Percentiles rank a stretch among this genome's conserved stretches.
Conservation (phyloP, 2,888 invertebrate genomes). For the Polyommatus iphigenia region DNA sequence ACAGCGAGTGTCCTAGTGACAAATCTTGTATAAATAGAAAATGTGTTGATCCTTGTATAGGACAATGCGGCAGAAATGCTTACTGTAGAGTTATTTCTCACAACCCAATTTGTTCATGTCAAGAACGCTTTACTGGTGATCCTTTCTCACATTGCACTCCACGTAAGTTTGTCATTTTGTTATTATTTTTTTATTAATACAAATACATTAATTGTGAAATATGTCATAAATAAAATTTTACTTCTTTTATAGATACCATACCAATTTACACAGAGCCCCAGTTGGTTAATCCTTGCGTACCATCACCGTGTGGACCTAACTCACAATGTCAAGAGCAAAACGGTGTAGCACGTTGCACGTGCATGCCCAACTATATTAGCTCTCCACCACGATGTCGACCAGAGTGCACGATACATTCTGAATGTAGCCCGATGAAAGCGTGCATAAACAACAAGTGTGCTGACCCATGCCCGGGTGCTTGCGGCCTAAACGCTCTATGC, state of each 20-base stretch:
- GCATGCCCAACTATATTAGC: slow-evolving; percentile 85
- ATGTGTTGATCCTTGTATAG: slow-evolving; percentile 89
- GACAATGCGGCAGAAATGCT: slow-evolving; percentile 89
- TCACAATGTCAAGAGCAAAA: slow-evolving; percentile 85
- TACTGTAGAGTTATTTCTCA: slow-evolving; percentile 90
- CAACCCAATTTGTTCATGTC: slow-evolving; percentile 90
- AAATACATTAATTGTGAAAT: not conserved
- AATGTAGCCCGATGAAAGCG: slow-evolving; percentile 84
- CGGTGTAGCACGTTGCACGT: slow-evolving; percentile 85
- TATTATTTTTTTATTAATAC: slow-evolving; percentile 51
- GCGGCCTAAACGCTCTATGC: slow-evolving; percentile 87
- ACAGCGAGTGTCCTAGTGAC: slow-evolving; percentile 87
- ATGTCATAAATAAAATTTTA: not conserved
- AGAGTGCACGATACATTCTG: slow-evolving; percentile 86
- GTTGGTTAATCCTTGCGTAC: slow-evolving; percentile 82
- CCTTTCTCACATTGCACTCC: slow-evolving; percentile 83
- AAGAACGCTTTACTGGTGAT: slow-evolving; percentile 87
- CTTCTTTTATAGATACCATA: slow-evolving; percentile 50
- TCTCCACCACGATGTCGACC: slow-evolving; percentile 88
- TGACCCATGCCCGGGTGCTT: slow-evolving; percentile 89
- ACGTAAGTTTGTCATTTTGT: slow-evolving; percentile 57
- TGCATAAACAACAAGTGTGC: slow-evolving; percentile 86
- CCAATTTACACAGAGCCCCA: slow-evolving; percentile 51
- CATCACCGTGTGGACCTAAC: slow-evolving; percentile 90
- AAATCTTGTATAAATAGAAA: slow-evolving; percentile 88